A percentile compares a stretch with the other conserved stretches of the same genome.
Conservation (phyloP, 2,797 vertebrate genomes). For the Clarias laeviceps region DNA sequence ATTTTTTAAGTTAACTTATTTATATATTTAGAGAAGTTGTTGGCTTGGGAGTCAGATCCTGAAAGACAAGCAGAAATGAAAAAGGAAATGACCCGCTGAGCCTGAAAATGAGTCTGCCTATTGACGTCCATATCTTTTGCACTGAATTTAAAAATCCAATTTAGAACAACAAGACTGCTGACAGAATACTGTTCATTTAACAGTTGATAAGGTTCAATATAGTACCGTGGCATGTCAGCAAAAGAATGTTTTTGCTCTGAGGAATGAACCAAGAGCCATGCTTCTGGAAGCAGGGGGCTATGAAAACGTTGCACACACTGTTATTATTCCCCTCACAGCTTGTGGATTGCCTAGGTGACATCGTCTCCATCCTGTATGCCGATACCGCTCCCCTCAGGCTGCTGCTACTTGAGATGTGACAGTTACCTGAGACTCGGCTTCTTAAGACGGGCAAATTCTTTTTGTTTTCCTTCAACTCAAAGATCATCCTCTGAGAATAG, state of each 20-base stretch:
- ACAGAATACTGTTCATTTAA: constrained; percentile 18
- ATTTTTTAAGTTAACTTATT: background rate
- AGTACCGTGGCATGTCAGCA: background rate
- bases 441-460: constrained; percentile 46
- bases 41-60: constrained; percentile 26
- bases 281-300: background rate
- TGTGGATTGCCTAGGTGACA: constrained; percentile 51
- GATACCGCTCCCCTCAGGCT: constrained; percentile 71
- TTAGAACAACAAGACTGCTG: constrained; percentile 3
- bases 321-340: constrained; percentile 53
- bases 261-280: background rate
- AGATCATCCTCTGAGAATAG: constrained; percentile 68
- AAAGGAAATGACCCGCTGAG: constrained; percentile 20
- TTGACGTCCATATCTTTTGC: background rate
- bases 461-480: constrained; percentile 57
- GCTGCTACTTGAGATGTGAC: constrained; percentile 74
- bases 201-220: constrained; percentile 18
- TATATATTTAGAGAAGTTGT: constrained; percentile 33
- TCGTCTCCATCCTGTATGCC: constrained; percentile 73
- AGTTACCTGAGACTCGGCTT: constrained; percentile 61
- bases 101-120: background rate
- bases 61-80: constrained; percentile 43
- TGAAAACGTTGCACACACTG: constrained; percentile 17
- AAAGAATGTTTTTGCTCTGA: background rate
- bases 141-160: constrained; percentile 15